These are phyloP conservation scores for Drosophila robusta DNA, from an alignment of 2,888 invertebrate genomes.

Conservation along the genomic window DNA sequence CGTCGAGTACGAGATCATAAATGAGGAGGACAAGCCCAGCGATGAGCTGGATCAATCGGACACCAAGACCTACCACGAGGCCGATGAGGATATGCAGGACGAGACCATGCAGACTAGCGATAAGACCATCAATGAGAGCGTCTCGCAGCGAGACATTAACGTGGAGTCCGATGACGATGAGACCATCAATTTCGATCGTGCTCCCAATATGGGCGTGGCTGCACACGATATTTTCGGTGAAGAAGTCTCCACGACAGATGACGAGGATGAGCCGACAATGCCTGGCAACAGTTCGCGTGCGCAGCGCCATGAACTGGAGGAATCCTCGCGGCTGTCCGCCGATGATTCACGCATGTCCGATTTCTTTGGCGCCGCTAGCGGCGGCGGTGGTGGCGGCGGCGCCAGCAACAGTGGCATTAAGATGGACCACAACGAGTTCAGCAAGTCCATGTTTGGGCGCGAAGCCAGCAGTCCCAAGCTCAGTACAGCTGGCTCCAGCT, in stretches of 20 bases:
- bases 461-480: slow-evolving; percentile 72
- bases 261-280: slow-evolving; percentile 90
- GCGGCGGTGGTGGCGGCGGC: slow-evolving; percentile 54
- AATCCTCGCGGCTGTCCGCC: slow-evolving; percentile 90
- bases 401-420: slow-evolving; percentile 67
- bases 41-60: slow-evolving; percentile 68
- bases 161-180: slow-evolving; percentile 84
- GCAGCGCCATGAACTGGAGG: slow-evolving; percentile 89
- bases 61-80: slow-evolving; percentile 76
- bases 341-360: slow-evolving; percentile 91
- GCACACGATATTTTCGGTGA: slow-evolving; percentile 97
- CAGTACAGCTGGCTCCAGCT: slow-evolving; percentile 81
- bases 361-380: slow-evolving; percentile 86
- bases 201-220: slow-evolving; percentile 85
- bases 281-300: slow-evolving; percentile 82
- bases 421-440: slow-evolving; percentile 82
- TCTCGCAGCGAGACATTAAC: slow-evolving; percentile 81
- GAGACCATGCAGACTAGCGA: slow-evolving; percentile 76
- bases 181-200: slow-evolving; percentile 66
- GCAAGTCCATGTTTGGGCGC: slow-evolving; percentile 82
- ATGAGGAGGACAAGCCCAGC: slow-evolving; percentile 90
- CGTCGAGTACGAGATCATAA: slow-evolving; percentile 95
- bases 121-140: slow-evolving; percentile 69
- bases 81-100: slow-evolving; percentile 80
- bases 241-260: slow-evolving; percentile 94